Evolutionary conservation across 2,113 vertebrate species (phyloP), one percentile per base, ranked within the genome.

Genomic region (Trichomycterus rosablanca): DNA sequence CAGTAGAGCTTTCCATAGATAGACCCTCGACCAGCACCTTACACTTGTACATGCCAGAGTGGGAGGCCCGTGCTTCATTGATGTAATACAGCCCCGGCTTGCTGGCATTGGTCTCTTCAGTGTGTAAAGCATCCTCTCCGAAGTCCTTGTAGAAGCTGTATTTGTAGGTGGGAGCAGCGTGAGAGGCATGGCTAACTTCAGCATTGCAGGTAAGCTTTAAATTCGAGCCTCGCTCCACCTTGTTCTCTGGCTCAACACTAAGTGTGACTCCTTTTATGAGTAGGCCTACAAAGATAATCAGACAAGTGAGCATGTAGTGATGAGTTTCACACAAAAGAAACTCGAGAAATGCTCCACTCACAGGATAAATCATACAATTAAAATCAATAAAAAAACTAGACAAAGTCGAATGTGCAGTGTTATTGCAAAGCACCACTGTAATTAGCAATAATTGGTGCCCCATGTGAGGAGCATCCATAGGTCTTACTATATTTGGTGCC

Each of bases 41-140:
- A 53, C 87, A 89, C 15, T n/a, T 50, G 46, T 87, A 88, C 5
- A 9, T 80, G 22, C 84, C 86, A 0, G 30, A 69, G 71, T 86
- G 55, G 34, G 57, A 72, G 12, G 77, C 73, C 43, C 78, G 70
- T 59, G 62, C 77, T 0, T 58, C 9, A 0, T 1, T 8, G 44
- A 89, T 79, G 0, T 0, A 22, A 71, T 79, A 78, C 4, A 51
- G 5, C 0, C 70, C 23, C 1, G 70, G 63, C 3, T 78, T 61
- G 0, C 43, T 22, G 43, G 44, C 44, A 63, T 34, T 68, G 49
- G 34, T 65, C 39, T 80, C 1, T 0, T 0, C 0, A 0, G 8
- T 18, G 37, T 14, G 0, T 15, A 53, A 0, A 1, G 0, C 1
- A 2, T 26, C 22, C 12, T 20, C 15, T 7, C 20, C 1, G 16